These are phyloP conservation scores for Clepsis dumicolana DNA, from an alignment of 2,888 invertebrate species.

Conservation along the genomic window DNA sequence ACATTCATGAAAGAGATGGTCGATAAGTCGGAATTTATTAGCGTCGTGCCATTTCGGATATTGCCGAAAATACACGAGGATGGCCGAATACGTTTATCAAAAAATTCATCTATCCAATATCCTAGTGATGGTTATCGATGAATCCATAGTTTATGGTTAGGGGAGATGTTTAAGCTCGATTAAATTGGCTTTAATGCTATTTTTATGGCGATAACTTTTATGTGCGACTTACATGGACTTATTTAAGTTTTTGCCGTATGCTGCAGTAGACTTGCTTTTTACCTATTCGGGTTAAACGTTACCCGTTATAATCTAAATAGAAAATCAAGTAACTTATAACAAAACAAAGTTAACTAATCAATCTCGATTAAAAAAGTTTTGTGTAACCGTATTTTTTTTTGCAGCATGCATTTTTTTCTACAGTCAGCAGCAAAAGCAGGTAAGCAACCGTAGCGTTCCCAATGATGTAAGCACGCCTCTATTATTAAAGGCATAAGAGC, in stretches of 20 bases:
- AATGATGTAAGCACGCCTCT: too few species aligned
- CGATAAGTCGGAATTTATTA: slow-evolving; percentile 32
- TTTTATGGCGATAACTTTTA: neutral
- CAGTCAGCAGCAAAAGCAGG: too few species aligned
- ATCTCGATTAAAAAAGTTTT: too few species aligned
- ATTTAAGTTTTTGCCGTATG: neutral
- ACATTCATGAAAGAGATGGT: slow-evolving; percentile 23
- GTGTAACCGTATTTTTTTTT: too few species aligned
- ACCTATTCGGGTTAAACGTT: too few species aligned
- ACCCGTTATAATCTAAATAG: too few species aligned
- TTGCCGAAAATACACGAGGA: slow-evolving; percentile 3
- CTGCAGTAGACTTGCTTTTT: neutral
- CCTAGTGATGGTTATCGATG: slow-evolving; percentile 23
- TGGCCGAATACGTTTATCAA: slow-evolving; percentile 23
- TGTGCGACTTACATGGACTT: neutral
- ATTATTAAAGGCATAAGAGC: too few species aligned
- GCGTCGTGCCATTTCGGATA: slow-evolving; percentile 24
- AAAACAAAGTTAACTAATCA: too few species aligned
- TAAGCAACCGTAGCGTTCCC: too few species aligned
- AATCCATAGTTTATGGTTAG: slow-evolving; percentile 32
- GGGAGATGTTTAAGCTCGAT: slow-evolving; percentile 30
- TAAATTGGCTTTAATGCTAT: slow-evolving; percentile 9
- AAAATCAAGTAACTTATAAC: too few species aligned
- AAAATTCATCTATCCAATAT: slow-evolving; percentile 36
- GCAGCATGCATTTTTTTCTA: too few species aligned